Conservation (phyloP, 2,797 vertebrate species). For the Sebastes steindachneri region DNA sequence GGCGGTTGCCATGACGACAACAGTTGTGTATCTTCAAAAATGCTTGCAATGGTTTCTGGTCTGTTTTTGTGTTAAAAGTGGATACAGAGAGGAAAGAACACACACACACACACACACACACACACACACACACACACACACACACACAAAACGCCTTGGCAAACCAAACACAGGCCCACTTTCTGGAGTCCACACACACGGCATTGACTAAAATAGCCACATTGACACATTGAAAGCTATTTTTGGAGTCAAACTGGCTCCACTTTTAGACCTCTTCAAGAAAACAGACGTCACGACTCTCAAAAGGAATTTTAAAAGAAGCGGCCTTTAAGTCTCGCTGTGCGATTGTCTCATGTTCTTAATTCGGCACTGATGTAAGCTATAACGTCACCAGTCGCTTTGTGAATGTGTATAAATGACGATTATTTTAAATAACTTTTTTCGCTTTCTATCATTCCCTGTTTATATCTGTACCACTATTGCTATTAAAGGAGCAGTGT, state of each 20-base stretch:
- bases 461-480: neutral
- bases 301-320: slow-evolving; percentile 2
- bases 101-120: slow-evolving; percentile 8
- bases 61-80: slow-evolving; percentile 8
- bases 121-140: neutral
- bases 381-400: neutral
- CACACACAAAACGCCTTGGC: neutral
- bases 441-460: neutral
- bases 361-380: neutral
- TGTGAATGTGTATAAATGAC: neutral
- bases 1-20: slow-evolving; percentile 42
- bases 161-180: slow-evolving; percentile 34
- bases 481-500: neutral
- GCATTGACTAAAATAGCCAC: slow-evolving; percentile 41
- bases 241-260: slow-evolving; percentile 59
- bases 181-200: neutral
- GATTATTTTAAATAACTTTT: neutral
- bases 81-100: neutral
- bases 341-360: neutral
- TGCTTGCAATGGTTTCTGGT: neutral
- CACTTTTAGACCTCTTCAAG: slow-evolving; percentile 35
- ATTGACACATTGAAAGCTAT: slow-evolving; percentile 45
- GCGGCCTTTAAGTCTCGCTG: neutral
- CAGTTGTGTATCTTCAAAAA: slow-evolving; percentile 30
- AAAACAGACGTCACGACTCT: slow-evolving; percentile 18